A percentile compares a stretch with the other conserved stretches of the same genome.
These are phyloP conservation scores for Sanderia malayensis DNA, from an alignment of 30 jellyfish, hydroid and myxozoan genomes.

Conservation along the genomic window DNA sequence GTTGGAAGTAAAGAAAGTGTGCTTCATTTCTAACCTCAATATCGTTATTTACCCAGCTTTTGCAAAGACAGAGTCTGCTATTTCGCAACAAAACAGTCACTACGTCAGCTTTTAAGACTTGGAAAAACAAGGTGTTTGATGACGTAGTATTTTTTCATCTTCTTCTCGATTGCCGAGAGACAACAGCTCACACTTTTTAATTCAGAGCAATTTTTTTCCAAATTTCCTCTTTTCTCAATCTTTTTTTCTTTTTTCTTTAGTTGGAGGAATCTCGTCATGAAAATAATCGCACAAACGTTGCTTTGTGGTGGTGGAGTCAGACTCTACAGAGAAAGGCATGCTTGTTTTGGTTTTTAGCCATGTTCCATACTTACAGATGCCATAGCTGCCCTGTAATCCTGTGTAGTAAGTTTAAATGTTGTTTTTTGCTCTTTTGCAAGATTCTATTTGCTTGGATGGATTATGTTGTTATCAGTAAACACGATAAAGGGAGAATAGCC, in stretches of 20 bases:
- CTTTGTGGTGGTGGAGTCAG: conserved; percentile 62
- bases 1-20: too few species aligned
- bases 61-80: conserved; percentile 40
- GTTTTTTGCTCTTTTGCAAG: conserved; percentile 6
- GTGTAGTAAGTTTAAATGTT: too few species aligned
- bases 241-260: conserved; percentile 15
- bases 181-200: too few species aligned
- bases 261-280: conserved; percentile 24
- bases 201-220: too few species aligned
- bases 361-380: too few species aligned
- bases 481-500: not conserved
- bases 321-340: conserved; percentile 45
- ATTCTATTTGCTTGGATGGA: conserved; percentile 42
- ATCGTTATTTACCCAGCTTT: conserved; percentile 46
- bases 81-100: conserved; percentile 16
- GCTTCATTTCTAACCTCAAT: too few species aligned
- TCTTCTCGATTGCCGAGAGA: too few species aligned
- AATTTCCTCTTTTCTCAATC: too few species aligned
- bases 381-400: too few species aligned
- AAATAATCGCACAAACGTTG: conserved; percentile 44
- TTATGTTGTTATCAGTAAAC: conserved; percentile 10
- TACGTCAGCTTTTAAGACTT: conserved; percentile 28
- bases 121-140: conserved; percentile 46
- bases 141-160: too few species aligned
- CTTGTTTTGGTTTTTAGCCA: not conserved